Base-by-base conservation (phyloP, 2,888 invertebrate genomes). In the Leptopilina syphax region DNA sequence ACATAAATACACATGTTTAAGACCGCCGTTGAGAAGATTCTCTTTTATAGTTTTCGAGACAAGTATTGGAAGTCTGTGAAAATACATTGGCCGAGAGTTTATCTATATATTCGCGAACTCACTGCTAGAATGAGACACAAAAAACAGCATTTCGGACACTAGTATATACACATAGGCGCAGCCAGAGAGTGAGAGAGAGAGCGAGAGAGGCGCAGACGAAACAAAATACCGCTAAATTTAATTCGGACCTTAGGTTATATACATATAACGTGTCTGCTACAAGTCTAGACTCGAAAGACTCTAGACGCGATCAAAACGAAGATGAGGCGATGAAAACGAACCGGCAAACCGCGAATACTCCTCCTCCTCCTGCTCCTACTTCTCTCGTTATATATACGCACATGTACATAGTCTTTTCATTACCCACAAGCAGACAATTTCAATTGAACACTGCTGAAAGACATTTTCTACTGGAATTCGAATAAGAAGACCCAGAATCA, bases 221-320 rank as follows among this genome's bases (percentile, higher is more conserved):
- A 89, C 87, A 89, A 89, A 90, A 89, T 89, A 86, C 87, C 85
- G 89, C 90, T 90, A 90, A 89, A 89, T 89, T 89, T 90, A 90
- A 89, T 89, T 87, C 84, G 83, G 84, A 86, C 85, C 85, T 89
- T 89, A 88, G 88, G 34, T 34, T 34, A 34, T 34, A 34, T 34
- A 88, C 3, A 10, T 50, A 50, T 89, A 88, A 86, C 88, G 90
- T 34, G 34, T 90, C 90, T 90, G 88, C 87, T 86, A 84, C 81
- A 76, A 87, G 90, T 90, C 90, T 90, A 90, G 90, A 90, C 90
- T 70, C 57, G 27, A 57, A 57, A 54, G 84, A 85, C 80, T 27
- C 76, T 79, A 79, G 77, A 63, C 77, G 50, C 50, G 83, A 80
- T 80, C 81, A 80, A 82, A 80, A 81, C 73, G 80, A 79, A 77